These are phyloP conservation scores for Corydoras maculifer DNA, from an alignment of 2,113 vertebrate species.

Conservation along the genomic window DNA sequence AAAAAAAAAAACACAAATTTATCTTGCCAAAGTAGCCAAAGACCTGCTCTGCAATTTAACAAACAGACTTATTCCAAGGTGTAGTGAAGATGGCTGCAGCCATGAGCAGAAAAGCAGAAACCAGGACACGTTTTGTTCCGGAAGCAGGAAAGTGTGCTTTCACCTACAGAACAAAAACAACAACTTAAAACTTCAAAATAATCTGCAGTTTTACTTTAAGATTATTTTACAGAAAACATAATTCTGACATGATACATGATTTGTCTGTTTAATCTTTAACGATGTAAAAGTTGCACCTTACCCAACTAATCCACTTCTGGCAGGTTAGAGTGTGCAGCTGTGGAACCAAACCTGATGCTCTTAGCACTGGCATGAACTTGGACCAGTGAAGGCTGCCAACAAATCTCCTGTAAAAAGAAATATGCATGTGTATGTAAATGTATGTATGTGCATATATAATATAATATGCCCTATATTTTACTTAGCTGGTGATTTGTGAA, in stretches of 20 bases:
- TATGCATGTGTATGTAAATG: not conserved
- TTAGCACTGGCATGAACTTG: slow-evolving; percentile 43
- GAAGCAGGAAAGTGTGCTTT: slow-evolving; percentile 38
- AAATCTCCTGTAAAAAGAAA: slow-evolving; percentile 45
- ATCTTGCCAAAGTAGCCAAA: slow-evolving; percentile 40
- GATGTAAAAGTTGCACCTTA: slow-evolving; percentile 35
- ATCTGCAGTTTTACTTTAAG: too few species aligned
- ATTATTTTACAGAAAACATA: too few species aligned
- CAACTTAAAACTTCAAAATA: not conserved
- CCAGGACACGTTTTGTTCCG: slow-evolving; percentile 52
- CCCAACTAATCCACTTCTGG: slow-evolving; percentile 50
- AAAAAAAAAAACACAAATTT: slow-evolving; percentile 16
- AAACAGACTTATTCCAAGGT: slow-evolving; percentile 8
- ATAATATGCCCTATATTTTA: too few species aligned
- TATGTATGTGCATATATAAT: too few species aligned
- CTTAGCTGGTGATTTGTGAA: not conserved
- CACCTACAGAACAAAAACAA: slow-evolving; percentile 40
- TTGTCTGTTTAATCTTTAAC: not conserved
- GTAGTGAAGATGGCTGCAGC: slow-evolving; percentile 46
- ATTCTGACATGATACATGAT: too few species aligned
- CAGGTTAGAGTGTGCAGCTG: slow-evolving; percentile 39
- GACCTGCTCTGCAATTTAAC: slow-evolving; percentile 39
- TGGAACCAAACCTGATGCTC: slow-evolving; percentile 50
- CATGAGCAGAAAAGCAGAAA: slow-evolving; percentile 51
- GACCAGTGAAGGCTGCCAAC: slow-evolving; percentile 42